Base-by-base conservation (phyloP, 1,140 invertebrate genomes). In the Holotrichia oblita region DNA sequence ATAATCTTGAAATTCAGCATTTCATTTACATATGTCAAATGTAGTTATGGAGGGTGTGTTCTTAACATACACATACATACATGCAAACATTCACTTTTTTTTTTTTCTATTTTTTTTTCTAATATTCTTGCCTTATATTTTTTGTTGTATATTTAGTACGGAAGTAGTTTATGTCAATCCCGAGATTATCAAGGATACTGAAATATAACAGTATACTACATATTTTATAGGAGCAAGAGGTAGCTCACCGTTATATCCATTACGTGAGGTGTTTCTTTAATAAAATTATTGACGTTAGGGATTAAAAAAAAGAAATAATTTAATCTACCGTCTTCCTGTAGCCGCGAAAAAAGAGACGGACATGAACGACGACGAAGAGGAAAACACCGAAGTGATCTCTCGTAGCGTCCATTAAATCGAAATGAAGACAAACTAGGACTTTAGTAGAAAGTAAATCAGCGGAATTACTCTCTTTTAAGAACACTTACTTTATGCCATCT, bases 381-480 rank as follows among this genome's bases (percentile, higher is more conserved):
- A 69, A 69, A 27, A 27, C 24, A 34, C 61, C n/a, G 12, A 55
- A 55, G 61, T 69, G 61, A 69, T 69, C 61, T 34, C 61, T 69
- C 27, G 22, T 69, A 69, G 12, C 61, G 1, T 69, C 61, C 61
- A 69, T 69, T 69, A 69, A 27, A 69, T 69, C 61, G 61, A 69
- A 69, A 69, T 69, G 22, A 69, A 69, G 61, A 69, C 61, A 69
- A 69, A 69, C 61, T 69, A 69, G 61, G 20, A 27, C 61, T 69
- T 69, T 69, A 69, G 61, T 34, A 69, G 27, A 69, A 34, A 69
- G 61, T 69, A 69, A 69, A 69, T 69, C 61, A 69, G 61, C 22
- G 61, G 61, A 69, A 69, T 69, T 69, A 69, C 61, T 69, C 61
- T 69, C 61, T 27, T 22, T 69, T 69, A 69, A 69, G 61, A 69